Percentiles rank a stretch among this genome's conserved stretches.
Conservation (phyloP, 2,888 invertebrate genomes). For the Dasysyrphus tricinctus region DNA sequence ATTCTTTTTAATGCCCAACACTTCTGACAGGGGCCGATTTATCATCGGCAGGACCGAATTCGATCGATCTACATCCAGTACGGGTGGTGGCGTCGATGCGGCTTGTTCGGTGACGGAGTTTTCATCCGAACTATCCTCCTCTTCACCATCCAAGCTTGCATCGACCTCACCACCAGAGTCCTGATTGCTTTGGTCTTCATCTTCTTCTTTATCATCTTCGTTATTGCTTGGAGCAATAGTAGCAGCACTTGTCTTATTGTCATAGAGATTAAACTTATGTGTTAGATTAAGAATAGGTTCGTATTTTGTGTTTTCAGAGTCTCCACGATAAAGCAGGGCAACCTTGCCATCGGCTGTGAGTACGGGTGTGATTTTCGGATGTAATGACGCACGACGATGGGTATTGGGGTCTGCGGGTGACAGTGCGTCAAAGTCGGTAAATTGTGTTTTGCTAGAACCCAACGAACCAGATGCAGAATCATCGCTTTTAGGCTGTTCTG, state of each 20-base stretch:
- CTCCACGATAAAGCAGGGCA: constrained; percentile 84
- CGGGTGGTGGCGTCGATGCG: constrained; percentile 64
- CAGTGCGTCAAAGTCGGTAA: constrained; percentile 82
- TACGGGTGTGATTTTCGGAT: constrained; percentile 84
- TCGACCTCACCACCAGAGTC: constrained; percentile 75
- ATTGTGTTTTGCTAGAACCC: constrained; percentile 77
- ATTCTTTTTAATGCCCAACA: constrained; percentile 83
- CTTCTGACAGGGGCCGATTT: constrained; percentile 83
- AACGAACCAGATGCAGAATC: constrained; percentile 56
- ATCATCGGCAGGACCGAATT: constrained; percentile 83
- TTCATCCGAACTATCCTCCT: constrained; percentile 76
- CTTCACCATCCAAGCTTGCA: constrained; percentile 71
- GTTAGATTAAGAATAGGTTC: constrained; percentile 83
- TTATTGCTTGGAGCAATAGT: constrained; percentile 70
- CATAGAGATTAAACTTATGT: constrained; percentile 80
- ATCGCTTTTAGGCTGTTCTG: constrained; percentile 76
- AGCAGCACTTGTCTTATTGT: constrained; percentile 76
- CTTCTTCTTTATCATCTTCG: constrained; percentile 75
- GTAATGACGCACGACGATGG: constrained; percentile 83
- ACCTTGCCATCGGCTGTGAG: constrained; percentile 84
- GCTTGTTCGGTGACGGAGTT: constrained; percentile 79
- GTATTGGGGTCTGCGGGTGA: constrained; percentile 83
- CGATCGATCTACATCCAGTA: constrained; percentile 68
- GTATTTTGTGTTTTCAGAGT: constrained; percentile 83
- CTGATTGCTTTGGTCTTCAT: constrained; percentile 68